Evolutionary conservation across 1,140 invertebrate genomes (phyloP).

Genomic region (Euschistus heros): DNA sequence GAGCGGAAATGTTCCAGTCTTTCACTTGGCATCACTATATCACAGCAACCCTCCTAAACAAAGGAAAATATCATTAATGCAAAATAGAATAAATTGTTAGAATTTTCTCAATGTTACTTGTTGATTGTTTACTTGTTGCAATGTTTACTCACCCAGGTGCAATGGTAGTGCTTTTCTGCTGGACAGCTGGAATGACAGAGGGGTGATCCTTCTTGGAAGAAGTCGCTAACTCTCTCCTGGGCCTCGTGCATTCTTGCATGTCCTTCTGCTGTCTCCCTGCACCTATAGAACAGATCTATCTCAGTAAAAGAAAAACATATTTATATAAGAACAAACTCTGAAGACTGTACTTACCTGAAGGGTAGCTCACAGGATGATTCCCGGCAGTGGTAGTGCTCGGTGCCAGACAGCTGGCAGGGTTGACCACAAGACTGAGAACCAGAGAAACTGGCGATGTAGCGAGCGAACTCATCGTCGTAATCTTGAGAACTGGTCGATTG

Average conservation of each 20-base stretch:
- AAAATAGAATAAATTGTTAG: not conserved
- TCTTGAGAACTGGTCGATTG: constrained; percentile 19
- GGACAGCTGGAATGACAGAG: constrained; percentile 51
- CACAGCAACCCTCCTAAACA: constrained; percentile 70
- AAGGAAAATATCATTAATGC: not conserved
- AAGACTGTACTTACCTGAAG: constrained; percentile 43
- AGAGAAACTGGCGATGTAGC: constrained; percentile 39
- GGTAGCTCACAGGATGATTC: constrained; percentile 53
- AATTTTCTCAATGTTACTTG: not conserved
- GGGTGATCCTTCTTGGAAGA: constrained; percentile 52
- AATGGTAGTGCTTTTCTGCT: constrained; percentile 80
- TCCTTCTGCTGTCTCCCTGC: constrained; percentile 66
- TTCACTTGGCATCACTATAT: constrained; percentile 69
- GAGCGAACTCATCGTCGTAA: constrained; percentile 41
- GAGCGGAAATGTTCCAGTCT: constrained; percentile 85
- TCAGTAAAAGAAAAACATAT: too few species aligned
- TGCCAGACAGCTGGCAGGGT: constrained; percentile 53
- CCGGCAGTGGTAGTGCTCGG: constrained; percentile 70
- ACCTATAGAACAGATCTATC: constrained; percentile 35
- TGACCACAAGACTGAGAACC: constrained; percentile 42
- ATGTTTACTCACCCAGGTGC: constrained; percentile 50
- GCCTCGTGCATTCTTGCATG: constrained; percentile 78
- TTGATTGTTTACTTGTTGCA: not conserved
- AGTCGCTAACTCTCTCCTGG: constrained; percentile 74
- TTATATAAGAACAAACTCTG: too few species aligned